Conservation (phyloP, 2,888 invertebrate species). For the Orchesella flavescens region DNA sequence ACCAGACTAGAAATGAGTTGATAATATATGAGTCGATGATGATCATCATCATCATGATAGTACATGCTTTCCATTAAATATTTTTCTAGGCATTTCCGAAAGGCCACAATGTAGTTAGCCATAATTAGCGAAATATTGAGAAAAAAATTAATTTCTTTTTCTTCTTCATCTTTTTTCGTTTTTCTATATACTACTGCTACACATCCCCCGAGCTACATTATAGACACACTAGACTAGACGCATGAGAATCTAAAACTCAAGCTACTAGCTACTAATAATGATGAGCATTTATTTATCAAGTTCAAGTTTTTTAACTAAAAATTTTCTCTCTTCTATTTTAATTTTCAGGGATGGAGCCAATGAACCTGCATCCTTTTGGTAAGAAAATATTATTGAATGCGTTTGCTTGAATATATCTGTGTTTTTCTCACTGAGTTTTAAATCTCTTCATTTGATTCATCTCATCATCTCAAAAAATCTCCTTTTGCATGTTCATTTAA, state of each 20-base stretch:
- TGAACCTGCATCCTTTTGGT: slow-evolving; percentile 65
- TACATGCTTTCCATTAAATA: slow-evolving; percentile 13
- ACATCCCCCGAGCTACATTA: too few species aligned
- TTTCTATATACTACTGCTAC: too few species aligned
- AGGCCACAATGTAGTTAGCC: neutral
- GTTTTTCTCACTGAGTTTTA: too few species aligned
- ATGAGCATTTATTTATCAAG: neutral
- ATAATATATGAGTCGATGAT: slow-evolving; percentile 36
- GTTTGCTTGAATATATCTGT: neutral
- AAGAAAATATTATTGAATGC: slow-evolving; percentile 33
- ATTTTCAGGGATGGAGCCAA: slow-evolving; percentile 64
- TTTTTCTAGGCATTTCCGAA: slow-evolving; percentile 32
- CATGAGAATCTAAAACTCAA: too few species aligned
- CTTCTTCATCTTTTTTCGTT: too few species aligned
- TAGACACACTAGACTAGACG: too few species aligned
- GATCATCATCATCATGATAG: slow-evolving; percentile 12
- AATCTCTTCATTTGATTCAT: too few species aligned
- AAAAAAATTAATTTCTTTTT: too few species aligned
- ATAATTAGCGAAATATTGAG: too few species aligned
- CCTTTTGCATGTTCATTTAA: slow-evolving; percentile 22
- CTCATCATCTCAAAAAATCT: neutral
- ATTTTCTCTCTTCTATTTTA: slow-evolving; percentile 40
- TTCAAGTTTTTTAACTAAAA: slow-evolving; percentile 3
- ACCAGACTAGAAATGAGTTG: slow-evolving; percentile 51
- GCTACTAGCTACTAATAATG: neutral